A percentile compares a stretch with the other conserved stretches of the same genome.
phyloP scores from a whole-genome alignment of 2,113 vertebrate species.

The Anseranas semipalmata region DNA sequence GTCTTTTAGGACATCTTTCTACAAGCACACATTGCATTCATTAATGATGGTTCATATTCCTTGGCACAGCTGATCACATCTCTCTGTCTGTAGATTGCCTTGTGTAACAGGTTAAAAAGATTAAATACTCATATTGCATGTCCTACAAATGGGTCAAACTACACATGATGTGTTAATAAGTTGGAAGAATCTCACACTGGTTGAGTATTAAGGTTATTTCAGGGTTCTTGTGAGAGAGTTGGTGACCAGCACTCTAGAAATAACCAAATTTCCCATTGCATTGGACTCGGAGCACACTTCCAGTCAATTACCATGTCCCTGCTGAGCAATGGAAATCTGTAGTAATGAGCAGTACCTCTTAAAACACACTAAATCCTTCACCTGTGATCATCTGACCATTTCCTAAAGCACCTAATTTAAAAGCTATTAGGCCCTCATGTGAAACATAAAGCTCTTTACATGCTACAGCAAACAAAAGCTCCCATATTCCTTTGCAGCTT shows the following conservation, averaged over 20 bases:
- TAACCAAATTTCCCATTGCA: not conserved
- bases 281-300: not conserved
- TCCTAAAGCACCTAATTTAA: constrained; percentile 17
- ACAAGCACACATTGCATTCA: not conserved
- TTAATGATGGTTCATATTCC: not conserved
- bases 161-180: not conserved
- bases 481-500: not conserved
- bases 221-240: not conserved
- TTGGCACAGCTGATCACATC: not conserved
- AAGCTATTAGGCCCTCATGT: not conserved
- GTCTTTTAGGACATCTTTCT: not conserved
- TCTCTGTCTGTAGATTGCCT: not conserved
- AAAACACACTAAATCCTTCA: not conserved
- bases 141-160: not conserved
- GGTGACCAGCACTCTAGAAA: not conserved
- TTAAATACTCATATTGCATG: not conserved
- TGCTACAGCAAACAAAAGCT: not conserved
- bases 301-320: not conserved
- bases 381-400: not conserved
- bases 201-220: not conserved
- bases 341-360: not conserved
- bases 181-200: not conserved
- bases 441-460: not conserved
- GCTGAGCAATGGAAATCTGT: not conserved
- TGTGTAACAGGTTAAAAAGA: not conserved